Conservation (phyloP, 2,113 vertebrate species). For the Lycaon pictus region DNA sequence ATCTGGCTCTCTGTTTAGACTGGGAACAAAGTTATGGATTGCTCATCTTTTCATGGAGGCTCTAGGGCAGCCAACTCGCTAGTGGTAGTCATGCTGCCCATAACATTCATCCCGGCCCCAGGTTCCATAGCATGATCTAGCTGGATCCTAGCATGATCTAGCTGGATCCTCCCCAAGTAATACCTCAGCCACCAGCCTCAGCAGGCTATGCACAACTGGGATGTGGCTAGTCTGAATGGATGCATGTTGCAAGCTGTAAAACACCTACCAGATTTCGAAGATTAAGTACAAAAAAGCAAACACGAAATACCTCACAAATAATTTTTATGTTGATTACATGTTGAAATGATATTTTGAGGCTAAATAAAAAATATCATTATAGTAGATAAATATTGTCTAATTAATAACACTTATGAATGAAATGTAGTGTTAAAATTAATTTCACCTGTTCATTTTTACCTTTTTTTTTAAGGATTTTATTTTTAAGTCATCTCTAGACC, state of each 20-base stretch:
- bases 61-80: neutral
- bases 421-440: conserved; percentile 28
- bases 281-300: neutral
- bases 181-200: neutral
- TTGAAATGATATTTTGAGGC: neutral
- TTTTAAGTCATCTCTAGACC: neutral
- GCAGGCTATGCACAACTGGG: neutral
- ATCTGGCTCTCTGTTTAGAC: neutral
- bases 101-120: neutral
- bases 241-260: fast-evolving
- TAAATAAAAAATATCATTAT: neutral
- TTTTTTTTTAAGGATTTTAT: neutral
- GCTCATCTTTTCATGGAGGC: neutral
- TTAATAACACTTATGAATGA: neutral
- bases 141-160: neutral
- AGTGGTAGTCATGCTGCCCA: neutral
- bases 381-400: neutral
- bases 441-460: neutral
- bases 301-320: neutral
- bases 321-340: neutral
- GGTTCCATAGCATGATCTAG: neutral
- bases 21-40: neutral
- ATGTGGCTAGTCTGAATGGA: neutral
- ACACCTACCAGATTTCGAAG: neutral
- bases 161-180: too few species aligned